Conservation (phyloP, 2,113 vertebrate genomes). For the Rhineura floridana region DNA sequence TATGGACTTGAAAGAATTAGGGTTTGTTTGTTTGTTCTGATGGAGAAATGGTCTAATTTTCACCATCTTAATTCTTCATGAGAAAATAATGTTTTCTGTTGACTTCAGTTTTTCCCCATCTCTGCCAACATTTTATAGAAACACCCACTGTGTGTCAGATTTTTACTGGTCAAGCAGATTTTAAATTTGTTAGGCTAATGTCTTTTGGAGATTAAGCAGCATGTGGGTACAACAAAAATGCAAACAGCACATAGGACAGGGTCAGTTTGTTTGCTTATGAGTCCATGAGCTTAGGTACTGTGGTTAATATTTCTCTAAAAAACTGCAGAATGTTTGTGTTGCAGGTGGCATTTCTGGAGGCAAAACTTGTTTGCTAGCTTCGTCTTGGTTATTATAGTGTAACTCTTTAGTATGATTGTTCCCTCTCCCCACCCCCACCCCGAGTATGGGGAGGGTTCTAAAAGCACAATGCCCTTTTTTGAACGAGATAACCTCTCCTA, state of each 20-base stretch:
- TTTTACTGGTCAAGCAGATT: not conserved
- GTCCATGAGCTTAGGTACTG: not conserved
- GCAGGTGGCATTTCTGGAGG: not conserved
- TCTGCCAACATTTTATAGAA: not conserved
- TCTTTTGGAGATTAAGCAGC: not conserved
- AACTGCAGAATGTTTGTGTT: not conserved
- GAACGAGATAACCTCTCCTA: not conserved
- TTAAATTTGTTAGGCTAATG: not conserved
- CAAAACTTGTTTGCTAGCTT: not conserved
- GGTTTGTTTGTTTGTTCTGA: not conserved
- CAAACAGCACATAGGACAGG: not conserved
- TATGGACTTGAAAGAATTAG: slow-evolving; percentile 1
- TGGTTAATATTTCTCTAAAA: slow-evolving; percentile 21
- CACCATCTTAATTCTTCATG: not conserved
- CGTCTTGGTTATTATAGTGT: not conserved
- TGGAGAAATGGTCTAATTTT: not conserved
- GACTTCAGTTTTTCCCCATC: not conserved
- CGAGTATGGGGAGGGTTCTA: not conserved
- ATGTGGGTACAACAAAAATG: not conserved
- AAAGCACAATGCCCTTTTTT: not conserved
- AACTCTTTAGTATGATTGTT: not conserved
- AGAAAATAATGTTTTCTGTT: not conserved
- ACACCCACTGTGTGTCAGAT: not conserved
- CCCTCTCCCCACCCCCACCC: not conserved
- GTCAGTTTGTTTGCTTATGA: slow-evolving; percentile 6